Base-by-base conservation (phyloP, 2,888 invertebrate species). In the Euzophera pinguis region DNA sequence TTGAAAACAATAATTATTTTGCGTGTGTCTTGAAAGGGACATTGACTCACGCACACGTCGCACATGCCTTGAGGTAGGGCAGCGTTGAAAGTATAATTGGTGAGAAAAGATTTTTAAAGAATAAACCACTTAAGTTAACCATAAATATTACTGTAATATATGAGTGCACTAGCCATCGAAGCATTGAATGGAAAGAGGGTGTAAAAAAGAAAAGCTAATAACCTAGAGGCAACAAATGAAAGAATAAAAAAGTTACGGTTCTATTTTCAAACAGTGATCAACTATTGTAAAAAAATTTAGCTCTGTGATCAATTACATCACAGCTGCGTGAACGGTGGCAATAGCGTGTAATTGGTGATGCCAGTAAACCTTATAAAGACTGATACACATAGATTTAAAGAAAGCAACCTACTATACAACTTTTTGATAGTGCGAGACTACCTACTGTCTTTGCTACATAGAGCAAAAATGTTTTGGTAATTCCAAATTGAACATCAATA, bases 251-350 rank as follows among this genome's bases (percentile, higher is more conserved):
- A 35, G n/a, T n/a, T 35, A 35, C 10, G 5, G 22, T 22, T 22
- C 22, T 22, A 22, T 22, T 22, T 22, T 22, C 22, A 22, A 22
- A 22, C 22, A 22, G 22, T 22, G 22, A 22, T 22, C 22, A 22
- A 5, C 5, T 22, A 22, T 6, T 13, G 16, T 8, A 39, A 39
- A 45, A 45, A 32, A 32, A 45, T 6, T 10, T 32, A 9, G 14
- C 27, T 32, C 45, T 14, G 32, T 45, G 45, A 45, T 45, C 45
- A 45, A 45, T 45, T 45, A 45, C 45, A 45, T 45, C 14, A 45
- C 32, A 45, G 16, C 45, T 45, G 45, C 45, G 34, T 45, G 45
- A 12, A 45, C 14, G 45, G 45, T 16, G 32, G 45, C 45, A 32
- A 32, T 45, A 45, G 14, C 32, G 45, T 32, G 45, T 45, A 32